These are phyloP conservation scores for Scolopax rusticola DNA, from an alignment of 2,797 vertebrate genomes.

Conservation along the genomic window DNA sequence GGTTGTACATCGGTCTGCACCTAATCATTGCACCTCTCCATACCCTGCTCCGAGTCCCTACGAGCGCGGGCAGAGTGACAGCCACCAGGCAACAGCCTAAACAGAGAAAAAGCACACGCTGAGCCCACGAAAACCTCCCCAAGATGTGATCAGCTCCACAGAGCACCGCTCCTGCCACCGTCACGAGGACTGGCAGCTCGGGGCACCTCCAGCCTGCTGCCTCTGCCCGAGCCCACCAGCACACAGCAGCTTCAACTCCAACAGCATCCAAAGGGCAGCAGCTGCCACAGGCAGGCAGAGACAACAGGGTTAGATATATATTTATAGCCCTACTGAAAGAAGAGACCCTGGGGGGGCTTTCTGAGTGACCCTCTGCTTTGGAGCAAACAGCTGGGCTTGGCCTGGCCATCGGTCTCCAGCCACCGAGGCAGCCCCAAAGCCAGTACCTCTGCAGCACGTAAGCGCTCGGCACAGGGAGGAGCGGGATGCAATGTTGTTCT, in stretches of 20 bases:
- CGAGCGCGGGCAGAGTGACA: rapidly evolving
- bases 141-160: background rate
- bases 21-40: rapidly evolving
- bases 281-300: background rate
- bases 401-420: background rate
- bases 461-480: background rate
- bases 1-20: background rate
- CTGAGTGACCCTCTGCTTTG: background rate
- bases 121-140: background rate
- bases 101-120: background rate
- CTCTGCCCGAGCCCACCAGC: background rate
- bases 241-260: rapidly evolving
- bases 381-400: background rate
- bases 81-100: background rate
- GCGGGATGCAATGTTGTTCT: background rate
- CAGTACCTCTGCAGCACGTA: rapidly evolving
- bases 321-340: background rate
- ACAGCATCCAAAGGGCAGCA: background rate
- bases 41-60: background rate
- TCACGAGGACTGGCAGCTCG: background rate
- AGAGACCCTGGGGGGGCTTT: background rate
- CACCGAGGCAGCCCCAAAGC: background rate
- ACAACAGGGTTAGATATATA: background rate
- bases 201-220: background rate
- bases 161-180: rapidly evolving